Percentiles rank a stretch among this genome's conserved stretches.
These are phyloP conservation scores for Onychostruthus taczanowskii DNA, from an alignment of 2,113 vertebrate species.

Conservation along the genomic window DNA sequence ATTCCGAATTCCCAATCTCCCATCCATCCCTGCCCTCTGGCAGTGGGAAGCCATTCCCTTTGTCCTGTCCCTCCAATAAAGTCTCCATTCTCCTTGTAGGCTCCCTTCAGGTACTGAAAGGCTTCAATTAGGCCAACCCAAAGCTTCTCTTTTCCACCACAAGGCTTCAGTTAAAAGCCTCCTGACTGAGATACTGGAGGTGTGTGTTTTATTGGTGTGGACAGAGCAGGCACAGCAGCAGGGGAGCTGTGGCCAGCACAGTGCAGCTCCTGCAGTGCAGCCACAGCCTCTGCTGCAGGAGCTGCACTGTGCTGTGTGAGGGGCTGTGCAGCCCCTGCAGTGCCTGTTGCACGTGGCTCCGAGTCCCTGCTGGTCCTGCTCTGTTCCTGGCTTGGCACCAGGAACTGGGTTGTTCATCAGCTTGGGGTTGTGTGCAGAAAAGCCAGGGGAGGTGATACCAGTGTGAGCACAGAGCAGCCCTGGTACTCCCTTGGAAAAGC, in stretches of 20 bases:
- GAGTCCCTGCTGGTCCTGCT: background rate
- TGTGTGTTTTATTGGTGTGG: too few relatives aligned
- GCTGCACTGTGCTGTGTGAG: background rate
- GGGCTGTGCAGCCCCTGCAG: background rate
- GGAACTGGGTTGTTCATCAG: background rate
- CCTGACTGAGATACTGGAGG: background rate
- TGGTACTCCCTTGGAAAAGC: background rate
- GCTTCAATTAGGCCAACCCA: background rate
- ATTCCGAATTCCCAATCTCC: background rate
- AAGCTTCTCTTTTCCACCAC: background rate
- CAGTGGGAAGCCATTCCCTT: background rate
- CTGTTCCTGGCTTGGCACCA: background rate
- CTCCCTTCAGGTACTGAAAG: background rate
- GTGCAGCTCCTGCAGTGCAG: background rate
- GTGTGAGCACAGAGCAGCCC: background rate
- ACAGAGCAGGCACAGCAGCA: background rate
- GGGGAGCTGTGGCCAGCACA: background rate
- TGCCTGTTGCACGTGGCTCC: background rate
- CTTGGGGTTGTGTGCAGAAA: background rate
- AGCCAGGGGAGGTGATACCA: background rate
- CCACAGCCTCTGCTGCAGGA: background rate
- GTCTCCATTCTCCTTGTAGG: background rate
- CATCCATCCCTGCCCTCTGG: accelerated
- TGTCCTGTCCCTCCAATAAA: background rate
- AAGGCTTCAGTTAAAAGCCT: background rate